A percentile compares a stretch with the other conserved stretches of the same genome.
phyloP scores from a whole-genome alignment of 2,797 vertebrate species.

The Danionella dracula region DNA sequence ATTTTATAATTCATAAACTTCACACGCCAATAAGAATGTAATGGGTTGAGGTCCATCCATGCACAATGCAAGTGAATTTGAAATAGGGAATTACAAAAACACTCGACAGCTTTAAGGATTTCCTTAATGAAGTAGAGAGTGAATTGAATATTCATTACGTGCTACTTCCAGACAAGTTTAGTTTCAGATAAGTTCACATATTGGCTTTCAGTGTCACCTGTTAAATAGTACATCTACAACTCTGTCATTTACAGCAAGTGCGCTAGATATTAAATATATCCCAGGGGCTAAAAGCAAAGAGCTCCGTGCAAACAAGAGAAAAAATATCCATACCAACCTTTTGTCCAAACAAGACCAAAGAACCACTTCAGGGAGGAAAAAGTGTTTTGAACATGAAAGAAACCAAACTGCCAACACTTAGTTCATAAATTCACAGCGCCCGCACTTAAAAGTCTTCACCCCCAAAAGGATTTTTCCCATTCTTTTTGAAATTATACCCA shows the following conservation, averaged over 20 bases:
- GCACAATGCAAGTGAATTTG: too few relatives aligned
- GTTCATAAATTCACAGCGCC: slow-evolving; percentile 46
- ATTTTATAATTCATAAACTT: too few relatives aligned
- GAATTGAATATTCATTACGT: too few relatives aligned
- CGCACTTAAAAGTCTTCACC: slow-evolving; percentile 63
- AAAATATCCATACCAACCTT: slow-evolving; percentile 42
- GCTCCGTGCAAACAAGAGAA: slow-evolving; percentile 47
- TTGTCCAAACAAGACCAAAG: slow-evolving; percentile 60
- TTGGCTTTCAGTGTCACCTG: slow-evolving; percentile 14
- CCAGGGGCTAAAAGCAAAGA: slow-evolving; percentile 59
- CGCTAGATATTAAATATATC: slow-evolving; percentile 30
- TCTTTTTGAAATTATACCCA: slow-evolving; percentile 75
- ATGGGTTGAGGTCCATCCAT: too few relatives aligned
- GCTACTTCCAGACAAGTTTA: too few relatives aligned
- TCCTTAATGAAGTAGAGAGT: too few relatives aligned
- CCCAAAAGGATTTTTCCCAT: slow-evolving; percentile 63
- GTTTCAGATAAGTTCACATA: slow-evolving; percentile 27
- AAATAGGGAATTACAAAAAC: too few relatives aligned
- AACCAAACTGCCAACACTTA: slow-evolving; percentile 42
- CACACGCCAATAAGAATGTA: too few relatives aligned
- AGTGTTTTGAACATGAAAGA: slow-evolving; percentile 63
- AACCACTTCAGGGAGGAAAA: slow-evolving; percentile 56
- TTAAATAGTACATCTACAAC: slow-evolving; percentile 4
- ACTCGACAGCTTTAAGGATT: too few relatives aligned
- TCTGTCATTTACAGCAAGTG: slow-evolving; percentile 15